Evolutionary conservation across 2,113 vertebrate genomes (phyloP), one percentile per base, ranked within the genome.

Genomic region (Urocolius indicus): DNA sequence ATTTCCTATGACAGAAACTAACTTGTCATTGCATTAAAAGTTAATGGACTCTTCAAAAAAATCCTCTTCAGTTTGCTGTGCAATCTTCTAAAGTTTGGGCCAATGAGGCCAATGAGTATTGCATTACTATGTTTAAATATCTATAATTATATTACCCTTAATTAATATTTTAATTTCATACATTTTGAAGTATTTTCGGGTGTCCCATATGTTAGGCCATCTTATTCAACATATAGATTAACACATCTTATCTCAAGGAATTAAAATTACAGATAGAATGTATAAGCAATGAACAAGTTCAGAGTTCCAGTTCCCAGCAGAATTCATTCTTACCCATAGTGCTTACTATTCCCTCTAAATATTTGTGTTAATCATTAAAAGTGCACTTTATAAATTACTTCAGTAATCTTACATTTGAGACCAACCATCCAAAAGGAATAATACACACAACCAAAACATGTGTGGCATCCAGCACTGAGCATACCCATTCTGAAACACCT

Each of bases 381-480:
- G 2, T 32, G 7, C 3, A 65, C 16, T 73, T 92, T 9, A 32
- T 58, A 49, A 58, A 29, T 91, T 89, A n/a, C 13, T 77, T 84
- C 21, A 26, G 34, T 46, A 79, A 86, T 1, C 2, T 48, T 83
- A 82, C 29, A 63, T 43, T 69, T 67, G 21, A 82, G 27, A 21
- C 11, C 32, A 85, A 20, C 3, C 20, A 51, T n/a, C 29, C 21
- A 36, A 73, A 94, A 54, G 6, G 13, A 85, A n/a, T 11, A 59
- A 69, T 15, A 55, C 1, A 8, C 11, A 67, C 6, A 61, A 66
- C 13, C 59, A 54, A 76, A 87, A 10, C 0, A 19, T 36, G 12
- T 0, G 0, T 7, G 21, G 54, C 9, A 12, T 79, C 66, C 79
- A 87, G 59, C 13, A 63, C 0, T 36, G 13, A 79, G 23, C 17